These are phyloP conservation scores for Collichthys lucidus DNA, from an alignment of 2,113 vertebrate species.

Conservation along the genomic window DNA sequence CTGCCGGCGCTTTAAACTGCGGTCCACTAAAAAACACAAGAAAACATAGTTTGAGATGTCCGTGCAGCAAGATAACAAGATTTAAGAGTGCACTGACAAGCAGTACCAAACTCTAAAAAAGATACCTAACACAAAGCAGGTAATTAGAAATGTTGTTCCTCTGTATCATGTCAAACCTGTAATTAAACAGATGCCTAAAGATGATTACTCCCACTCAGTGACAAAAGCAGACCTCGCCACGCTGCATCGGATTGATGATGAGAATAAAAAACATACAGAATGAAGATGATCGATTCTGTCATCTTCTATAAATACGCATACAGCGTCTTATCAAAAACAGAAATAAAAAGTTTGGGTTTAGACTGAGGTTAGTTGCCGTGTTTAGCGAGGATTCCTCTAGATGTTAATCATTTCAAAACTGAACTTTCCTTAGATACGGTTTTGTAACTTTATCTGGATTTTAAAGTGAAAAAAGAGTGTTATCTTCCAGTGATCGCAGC, in stretches of 20 bases:
- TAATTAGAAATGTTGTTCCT: neutral
- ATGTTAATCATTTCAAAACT: neutral
- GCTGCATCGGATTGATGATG: fast-evolving
- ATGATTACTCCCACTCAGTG: neutral
- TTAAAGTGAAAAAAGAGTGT: no score
- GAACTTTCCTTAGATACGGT: neutral
- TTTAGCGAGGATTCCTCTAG: neutral
- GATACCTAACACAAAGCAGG: neutral
- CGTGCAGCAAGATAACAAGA: neutral
- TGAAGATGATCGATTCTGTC: neutral
- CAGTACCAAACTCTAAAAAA: neutral
- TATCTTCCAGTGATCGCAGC: no score
- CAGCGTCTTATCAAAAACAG: neutral
- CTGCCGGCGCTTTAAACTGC: constrained; percentile 95
- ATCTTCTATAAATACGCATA: neutral
- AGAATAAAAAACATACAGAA: neutral
- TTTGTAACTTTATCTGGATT: neutral
- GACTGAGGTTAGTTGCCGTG: no score
- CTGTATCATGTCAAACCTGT: neutral
- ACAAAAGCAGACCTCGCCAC: neutral
- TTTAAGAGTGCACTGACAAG: neutral
- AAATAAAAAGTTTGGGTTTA: neutral
- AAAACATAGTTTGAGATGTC: neutral
- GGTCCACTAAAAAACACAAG: constrained; percentile 89
- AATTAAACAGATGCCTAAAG: neutral